These are phyloP conservation scores for Aythya baeri DNA, from an alignment of 2,113 vertebrate species.

Conservation along the genomic window DNA sequence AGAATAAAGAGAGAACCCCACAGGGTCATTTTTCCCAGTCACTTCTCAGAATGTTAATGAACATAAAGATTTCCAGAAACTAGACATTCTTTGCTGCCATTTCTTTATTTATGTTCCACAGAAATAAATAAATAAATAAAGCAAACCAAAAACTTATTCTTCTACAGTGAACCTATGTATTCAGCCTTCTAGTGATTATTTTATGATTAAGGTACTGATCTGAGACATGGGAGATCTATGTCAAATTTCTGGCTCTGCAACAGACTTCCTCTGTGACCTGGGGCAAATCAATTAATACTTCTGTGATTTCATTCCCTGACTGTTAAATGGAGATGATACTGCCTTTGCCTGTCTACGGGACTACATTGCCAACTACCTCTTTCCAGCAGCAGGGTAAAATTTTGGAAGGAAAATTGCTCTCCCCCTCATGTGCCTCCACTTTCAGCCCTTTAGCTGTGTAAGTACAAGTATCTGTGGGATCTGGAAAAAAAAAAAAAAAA, in stretches of 20 bases:
- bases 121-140: neutral
- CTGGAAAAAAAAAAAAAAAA: rapidly evolving
- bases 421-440: neutral
- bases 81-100: neutral
- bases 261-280: neutral
- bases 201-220: neutral
- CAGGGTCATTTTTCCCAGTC: neutral
- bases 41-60: neutral
- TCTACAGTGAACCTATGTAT: neutral
- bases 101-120: neutral
- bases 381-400: neutral
- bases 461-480: neutral
- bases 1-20: neutral
- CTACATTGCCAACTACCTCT: neutral
- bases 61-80: neutral
- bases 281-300: conserved; percentile 1
- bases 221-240: neutral
- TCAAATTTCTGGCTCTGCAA: conserved; percentile 19
- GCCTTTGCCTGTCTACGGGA: neutral
- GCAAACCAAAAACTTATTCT: neutral
- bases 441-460: neutral
- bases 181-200: neutral
- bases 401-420: neutral
- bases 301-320: neutral
- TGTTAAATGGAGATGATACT: neutral